Conservation (phyloP, 2,888 invertebrate species). For the Lepidocyrtinus sp. region DNA sequence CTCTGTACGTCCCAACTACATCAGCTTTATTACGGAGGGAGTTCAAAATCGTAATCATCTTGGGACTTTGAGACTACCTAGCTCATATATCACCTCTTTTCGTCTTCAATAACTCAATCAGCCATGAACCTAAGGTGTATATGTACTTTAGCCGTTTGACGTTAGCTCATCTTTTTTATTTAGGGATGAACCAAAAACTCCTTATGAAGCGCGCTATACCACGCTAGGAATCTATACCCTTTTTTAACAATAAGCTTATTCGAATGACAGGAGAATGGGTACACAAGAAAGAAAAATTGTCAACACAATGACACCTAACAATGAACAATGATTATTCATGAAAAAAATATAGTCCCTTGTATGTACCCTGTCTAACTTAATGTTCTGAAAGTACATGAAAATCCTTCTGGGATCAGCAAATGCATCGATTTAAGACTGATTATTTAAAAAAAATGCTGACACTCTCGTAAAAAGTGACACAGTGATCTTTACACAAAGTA, state of each 20-base stretch:
- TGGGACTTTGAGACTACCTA: not conserved
- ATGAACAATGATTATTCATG: not conserved
- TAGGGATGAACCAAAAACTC: not conserved
- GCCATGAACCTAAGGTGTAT: not conserved
- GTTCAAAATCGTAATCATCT: not conserved
- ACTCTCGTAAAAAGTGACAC: too few relatives aligned
- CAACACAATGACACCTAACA: not conserved
- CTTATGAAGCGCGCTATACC: not conserved
- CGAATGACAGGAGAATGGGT: slow-evolving; percentile 7
- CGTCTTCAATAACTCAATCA: slow-evolving; percentile 5
- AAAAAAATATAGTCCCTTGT: too few relatives aligned
- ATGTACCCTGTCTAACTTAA: too few relatives aligned
- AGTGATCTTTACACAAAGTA: too few relatives aligned
- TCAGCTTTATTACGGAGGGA: not conserved
- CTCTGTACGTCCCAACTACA: not conserved
- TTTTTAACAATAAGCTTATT: slow-evolving; percentile 1
- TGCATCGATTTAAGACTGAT: too few relatives aligned
- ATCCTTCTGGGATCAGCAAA: too few relatives aligned
- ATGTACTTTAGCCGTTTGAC: not conserved
- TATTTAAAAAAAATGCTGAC: too few relatives aligned
- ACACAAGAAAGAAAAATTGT: not conserved
- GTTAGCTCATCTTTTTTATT: slow-evolving; percentile 6
- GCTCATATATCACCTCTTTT: not conserved
- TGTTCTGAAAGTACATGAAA: too few relatives aligned
- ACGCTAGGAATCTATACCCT: not conserved